Percentiles rank a stretch among this genome's conserved stretches.
phyloP scores from a whole-genome alignment of 2,113 vertebrate species.

The Spilogale gracilis region DNA sequence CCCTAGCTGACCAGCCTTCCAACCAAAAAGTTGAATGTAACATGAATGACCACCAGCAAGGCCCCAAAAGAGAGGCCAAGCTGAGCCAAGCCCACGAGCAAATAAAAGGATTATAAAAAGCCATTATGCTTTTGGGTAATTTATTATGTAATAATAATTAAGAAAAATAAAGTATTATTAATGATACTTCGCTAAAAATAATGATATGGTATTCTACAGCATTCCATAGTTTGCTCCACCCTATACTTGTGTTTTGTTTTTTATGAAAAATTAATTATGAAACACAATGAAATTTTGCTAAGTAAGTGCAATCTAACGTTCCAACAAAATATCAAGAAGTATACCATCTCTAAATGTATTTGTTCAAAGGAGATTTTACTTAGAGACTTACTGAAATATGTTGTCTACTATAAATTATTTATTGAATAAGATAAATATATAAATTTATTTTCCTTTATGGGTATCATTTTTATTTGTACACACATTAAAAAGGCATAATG shows the following conservation, averaged over 20 bases:
- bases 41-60: neutral
- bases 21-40: neutral
- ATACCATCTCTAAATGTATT: constrained; percentile 21
- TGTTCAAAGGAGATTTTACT: constrained; percentile 8
- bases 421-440: constrained; percentile 6
- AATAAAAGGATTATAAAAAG: neutral
- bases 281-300: constrained; percentile 50
- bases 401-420: constrained; percentile 14
- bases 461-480: constrained; percentile 33
- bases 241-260: neutral
- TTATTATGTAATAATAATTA: constrained; percentile 24
- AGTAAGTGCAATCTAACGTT: neutral
- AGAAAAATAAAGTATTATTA: neutral
- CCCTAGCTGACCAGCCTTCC: neutral
- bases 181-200: constrained; percentile 33
- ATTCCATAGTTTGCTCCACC: neutral
- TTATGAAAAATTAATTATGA: neutral
- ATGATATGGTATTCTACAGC: neutral
- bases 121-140: neutral
- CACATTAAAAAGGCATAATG: constrained; percentile 7
- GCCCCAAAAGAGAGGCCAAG: neutral
- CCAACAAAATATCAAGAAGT: neutral
- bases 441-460: constrained; percentile 9
- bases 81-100: neutral
- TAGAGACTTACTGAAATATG: constrained; percentile 30